Base-by-base conservation (phyloP, 1,140 invertebrate species). In the Drosophila ohnishii region DNA sequence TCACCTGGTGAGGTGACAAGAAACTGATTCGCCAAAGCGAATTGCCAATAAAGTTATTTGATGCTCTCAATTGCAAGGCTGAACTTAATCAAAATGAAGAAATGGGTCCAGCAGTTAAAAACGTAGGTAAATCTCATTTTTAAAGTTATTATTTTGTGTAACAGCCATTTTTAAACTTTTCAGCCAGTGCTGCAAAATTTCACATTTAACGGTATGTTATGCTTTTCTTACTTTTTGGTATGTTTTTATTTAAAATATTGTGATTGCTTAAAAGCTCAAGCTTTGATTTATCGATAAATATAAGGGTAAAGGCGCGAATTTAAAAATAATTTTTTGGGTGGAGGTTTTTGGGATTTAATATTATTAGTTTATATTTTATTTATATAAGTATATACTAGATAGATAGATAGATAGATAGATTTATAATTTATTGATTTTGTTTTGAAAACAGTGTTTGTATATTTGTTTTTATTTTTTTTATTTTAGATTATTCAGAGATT, bases 31-130 rank as follows among this genome's bases (percentile, higher is more conserved):
- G 80, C 57, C 40, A 37, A 48, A 70, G 75, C 79, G 75, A 78
- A 78, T 48, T 39, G 66, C 55, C 59, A 82, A 83, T 83, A 82
- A 83, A 82, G 80, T 83, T 83, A 53, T 82, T 72, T 78, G 59
- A 69, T 50, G 76, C 58, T 78, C 42, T 66, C 10, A 72, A 69
- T 34, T 9, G 14, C 11, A 60, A 50, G 16, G 37, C 9, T 5
- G 11, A 25, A 59, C n/a, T 76, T 44, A 70, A 71, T 70, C 48
- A 13, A 30, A 50, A 56, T 32, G n/a, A 50, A 16, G n/a, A 30
- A 16, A 13, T 37, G 48, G 66, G 64, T 16, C 8, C 11, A 13
- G 5, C 25, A 40, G 11, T 8, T 66, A 6, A 13, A 8, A 44
- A 35, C 1, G 4, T 16, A 30, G 34, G n/a, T 22, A n/a, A 32